Conservation (phyloP, 2,113 vertebrate species). For the Petromus typicus region DNA sequence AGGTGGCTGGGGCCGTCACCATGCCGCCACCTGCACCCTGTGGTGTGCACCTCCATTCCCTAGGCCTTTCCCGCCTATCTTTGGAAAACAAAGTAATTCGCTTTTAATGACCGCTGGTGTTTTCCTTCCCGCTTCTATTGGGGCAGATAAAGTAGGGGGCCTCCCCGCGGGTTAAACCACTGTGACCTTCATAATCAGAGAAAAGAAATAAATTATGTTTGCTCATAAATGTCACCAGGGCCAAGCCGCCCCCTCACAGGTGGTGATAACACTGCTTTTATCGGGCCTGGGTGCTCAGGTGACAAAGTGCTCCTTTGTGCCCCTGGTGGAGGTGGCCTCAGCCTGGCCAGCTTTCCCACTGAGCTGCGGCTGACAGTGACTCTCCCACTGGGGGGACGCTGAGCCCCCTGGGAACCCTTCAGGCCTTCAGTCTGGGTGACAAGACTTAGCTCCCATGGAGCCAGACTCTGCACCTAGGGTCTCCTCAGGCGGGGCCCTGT, state of each 20-base stretch:
- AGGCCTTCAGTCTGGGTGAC: neutral
- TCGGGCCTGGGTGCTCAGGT: constrained; percentile 27
- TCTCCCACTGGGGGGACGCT: neutral
- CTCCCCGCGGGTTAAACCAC: constrained; percentile 69
- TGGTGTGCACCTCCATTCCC: neutral
- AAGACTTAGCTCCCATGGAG: neutral
- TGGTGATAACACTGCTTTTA: constrained; percentile 59
- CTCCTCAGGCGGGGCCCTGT: neutral
- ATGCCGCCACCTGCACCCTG: neutral
- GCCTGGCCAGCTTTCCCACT: neutral
- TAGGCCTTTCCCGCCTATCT: constrained; percentile 60
- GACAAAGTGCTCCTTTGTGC: constrained; percentile 70
- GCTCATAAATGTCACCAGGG: constrained; percentile 66
- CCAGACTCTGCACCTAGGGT: too few species aligned
- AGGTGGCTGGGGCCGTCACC: neutral
- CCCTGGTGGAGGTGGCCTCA: neutral
- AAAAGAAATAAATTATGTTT: constrained; percentile 75
- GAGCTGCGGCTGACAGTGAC: neutral
- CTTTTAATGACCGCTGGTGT: constrained; percentile 78
- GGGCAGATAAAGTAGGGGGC: constrained; percentile 65
- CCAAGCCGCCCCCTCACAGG: constrained; percentile 70
- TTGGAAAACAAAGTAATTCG: constrained; percentile 78
- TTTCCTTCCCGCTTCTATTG: constrained; percentile 71
- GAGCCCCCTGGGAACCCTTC: too few species aligned
- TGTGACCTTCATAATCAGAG: constrained; percentile 75